These are phyloP conservation scores for Bombycilla garrulus DNA, from an alignment of 2,113 vertebrate species.

Conservation along the genomic window DNA sequence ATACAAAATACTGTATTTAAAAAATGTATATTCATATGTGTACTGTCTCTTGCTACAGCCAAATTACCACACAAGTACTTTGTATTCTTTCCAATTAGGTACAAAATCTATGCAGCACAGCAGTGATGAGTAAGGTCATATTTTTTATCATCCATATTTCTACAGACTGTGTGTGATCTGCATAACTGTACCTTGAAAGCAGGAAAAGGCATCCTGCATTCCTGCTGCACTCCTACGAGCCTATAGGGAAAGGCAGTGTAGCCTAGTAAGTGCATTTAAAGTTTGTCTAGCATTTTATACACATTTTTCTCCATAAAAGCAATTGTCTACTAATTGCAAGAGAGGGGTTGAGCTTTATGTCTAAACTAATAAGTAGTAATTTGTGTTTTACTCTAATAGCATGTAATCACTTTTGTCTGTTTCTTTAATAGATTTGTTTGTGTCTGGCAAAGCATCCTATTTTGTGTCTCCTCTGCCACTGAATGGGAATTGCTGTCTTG, in stretches of 20 bases:
- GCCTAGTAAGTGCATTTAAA: background rate
- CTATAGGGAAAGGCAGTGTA: background rate
- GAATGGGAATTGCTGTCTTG: background rate
- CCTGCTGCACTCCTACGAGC: background rate
- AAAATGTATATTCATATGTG: background rate
- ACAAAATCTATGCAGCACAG: background rate
- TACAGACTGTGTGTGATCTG: background rate
- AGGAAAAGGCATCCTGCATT: background rate
- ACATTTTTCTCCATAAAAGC: background rate
- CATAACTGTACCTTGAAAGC: background rate
- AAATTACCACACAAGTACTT: background rate
- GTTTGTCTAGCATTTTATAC: background rate
- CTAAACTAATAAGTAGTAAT: background rate
- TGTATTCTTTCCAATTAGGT: background rate
- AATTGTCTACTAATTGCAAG: background rate
- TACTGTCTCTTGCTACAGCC: background rate
- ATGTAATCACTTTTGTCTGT: background rate
- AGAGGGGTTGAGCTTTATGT: background rate
- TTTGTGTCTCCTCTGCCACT: background rate
- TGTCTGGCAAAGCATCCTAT: background rate
- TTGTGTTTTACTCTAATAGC: background rate
- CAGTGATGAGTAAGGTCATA: background rate
- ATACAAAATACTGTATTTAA: background rate
- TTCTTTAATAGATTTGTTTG: background rate
- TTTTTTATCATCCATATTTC: background rate